phyloP scores from a whole-genome alignment of 2,113 vertebrate species.

The Acanthochromis polyacanthus region DNA sequence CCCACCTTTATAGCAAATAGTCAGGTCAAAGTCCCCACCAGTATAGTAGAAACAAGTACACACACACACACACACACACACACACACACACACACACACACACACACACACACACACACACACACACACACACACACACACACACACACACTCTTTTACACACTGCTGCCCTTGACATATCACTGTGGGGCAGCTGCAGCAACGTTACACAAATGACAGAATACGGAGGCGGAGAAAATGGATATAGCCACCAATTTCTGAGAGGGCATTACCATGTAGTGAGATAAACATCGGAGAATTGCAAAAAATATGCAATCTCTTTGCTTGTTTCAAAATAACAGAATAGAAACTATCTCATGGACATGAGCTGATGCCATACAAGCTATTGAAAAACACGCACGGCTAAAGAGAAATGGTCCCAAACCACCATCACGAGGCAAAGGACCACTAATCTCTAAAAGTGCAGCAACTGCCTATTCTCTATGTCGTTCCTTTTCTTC shows the following conservation, averaged over 20 bases:
- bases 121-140: conserved; percentile 2
- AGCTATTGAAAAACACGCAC: neutral
- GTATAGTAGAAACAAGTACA: too few species aligned
- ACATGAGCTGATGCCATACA: neutral
- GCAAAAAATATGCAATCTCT: neutral
- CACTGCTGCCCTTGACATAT: conserved; percentile 34
- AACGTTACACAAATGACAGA: neutral
- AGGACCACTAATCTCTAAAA: conserved; percentile 10
- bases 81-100: too few species aligned
- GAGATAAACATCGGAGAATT: neutral
- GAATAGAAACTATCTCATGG: neutral
- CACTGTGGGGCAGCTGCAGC: conserved; percentile 27
- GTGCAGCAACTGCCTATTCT: conserved; percentile 14
- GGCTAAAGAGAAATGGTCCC: neutral
- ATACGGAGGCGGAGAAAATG: neutral
- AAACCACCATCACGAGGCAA: neutral
- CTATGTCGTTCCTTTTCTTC: conserved; percentile 32
- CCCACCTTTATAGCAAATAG: too few species aligned
- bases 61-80: too few species aligned
- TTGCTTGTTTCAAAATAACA: neutral
- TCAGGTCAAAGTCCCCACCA: too few species aligned
- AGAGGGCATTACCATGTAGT: neutral
- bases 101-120: too few species aligned
- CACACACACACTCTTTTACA: conserved; percentile 1
- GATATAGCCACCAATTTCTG: neutral